Percentiles rank a stretch among this genome's conserved stretches.
Conservation (phyloP, 2,113 vertebrate species). For the Psittacus erithacus region DNA sequence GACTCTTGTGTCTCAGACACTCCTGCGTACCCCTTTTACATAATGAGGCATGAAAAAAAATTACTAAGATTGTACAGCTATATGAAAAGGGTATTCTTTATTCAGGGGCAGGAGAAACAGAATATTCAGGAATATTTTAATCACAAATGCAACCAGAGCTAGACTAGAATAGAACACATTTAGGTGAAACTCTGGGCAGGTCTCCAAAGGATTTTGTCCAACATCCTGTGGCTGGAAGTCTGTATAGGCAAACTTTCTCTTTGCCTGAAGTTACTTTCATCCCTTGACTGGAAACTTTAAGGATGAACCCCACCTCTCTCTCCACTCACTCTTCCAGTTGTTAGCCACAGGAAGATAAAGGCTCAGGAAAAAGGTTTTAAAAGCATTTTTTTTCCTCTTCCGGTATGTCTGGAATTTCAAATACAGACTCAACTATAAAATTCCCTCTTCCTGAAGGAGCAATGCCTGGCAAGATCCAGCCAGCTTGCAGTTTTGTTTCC, state of each 20-base stretch:
- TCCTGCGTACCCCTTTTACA: background rate
- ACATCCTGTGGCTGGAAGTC: slow-evolving; percentile 10
- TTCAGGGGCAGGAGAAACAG: background rate
- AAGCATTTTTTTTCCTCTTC: slow-evolving; percentile 11
- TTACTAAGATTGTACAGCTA: background rate
- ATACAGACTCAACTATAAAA: slow-evolving; percentile 44
- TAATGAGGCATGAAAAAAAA: background rate
- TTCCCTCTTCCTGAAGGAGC: background rate
- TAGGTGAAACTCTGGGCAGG: slow-evolving; percentile 48
- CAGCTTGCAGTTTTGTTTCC: background rate
- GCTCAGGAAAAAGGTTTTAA: slow-evolving; percentile 36
- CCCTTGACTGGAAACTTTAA: background rate
- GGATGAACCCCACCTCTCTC: background rate
- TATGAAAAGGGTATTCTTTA: slow-evolving; percentile 10
- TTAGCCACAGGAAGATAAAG: slow-evolving; percentile 52
- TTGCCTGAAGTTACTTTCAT: background rate
- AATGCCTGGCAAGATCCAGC: background rate
- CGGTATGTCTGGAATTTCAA: slow-evolving; percentile 67
- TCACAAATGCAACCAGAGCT: background rate
- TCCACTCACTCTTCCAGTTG: background rate
- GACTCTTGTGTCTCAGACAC: background rate
- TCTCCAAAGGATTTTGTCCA: slow-evolving; percentile 42
- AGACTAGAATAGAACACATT: background rate
- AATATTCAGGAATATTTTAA: slow-evolving; percentile 37
- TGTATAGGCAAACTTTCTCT: background rate